Evolutionary conservation across 35 echinoderm and acorn worm genomes (phyloP).

Genomic region (Diadema setosum): DNA sequence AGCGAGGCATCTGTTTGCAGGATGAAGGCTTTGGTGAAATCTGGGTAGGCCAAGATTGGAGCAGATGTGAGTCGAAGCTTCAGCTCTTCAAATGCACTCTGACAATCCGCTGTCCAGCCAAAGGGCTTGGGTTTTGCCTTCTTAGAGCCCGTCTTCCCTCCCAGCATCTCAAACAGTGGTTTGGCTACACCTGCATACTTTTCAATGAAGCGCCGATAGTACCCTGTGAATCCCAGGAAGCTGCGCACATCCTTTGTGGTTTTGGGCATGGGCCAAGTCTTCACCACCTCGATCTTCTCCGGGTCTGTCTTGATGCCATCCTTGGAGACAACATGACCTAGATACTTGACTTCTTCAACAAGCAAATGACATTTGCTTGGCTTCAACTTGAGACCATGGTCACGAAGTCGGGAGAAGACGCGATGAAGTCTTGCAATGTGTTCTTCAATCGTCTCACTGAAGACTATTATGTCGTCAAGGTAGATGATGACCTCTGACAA

Average conservation of each 20-base stretch:
- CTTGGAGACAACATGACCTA: constrained; percentile 39
- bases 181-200: constrained; percentile 17
- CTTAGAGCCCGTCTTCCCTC: background rate
- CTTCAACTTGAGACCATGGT: constrained; percentile 21
- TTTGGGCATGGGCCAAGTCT: constrained; percentile 26
- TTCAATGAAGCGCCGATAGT: constrained; percentile 32
- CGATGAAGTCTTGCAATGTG: background rate
- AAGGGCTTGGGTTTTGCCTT: background rate
- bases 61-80: background rate
- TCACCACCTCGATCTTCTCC: constrained; percentile 11
- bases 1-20: constrained; percentile 13
- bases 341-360: background rate
- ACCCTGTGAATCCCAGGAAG: constrained; percentile 38
- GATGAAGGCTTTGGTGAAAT: constrained; percentile 8
- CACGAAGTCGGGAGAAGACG: background rate
- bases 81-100: constrained; percentile 10
- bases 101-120: background rate
- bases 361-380: too few relatives aligned
- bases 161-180: background rate
- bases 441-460: background rate
- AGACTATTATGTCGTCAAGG: too few relatives aligned
- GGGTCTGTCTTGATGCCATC: constrained; percentile 10
- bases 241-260: background rate
- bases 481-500: too few relatives aligned
- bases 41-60: background rate